Evolutionary conservation across 35 echinoderm and acorn worm species (phyloP), one percentile per base, ranked within the genome.

Genomic region (Ophioderma brevispina): DNA sequence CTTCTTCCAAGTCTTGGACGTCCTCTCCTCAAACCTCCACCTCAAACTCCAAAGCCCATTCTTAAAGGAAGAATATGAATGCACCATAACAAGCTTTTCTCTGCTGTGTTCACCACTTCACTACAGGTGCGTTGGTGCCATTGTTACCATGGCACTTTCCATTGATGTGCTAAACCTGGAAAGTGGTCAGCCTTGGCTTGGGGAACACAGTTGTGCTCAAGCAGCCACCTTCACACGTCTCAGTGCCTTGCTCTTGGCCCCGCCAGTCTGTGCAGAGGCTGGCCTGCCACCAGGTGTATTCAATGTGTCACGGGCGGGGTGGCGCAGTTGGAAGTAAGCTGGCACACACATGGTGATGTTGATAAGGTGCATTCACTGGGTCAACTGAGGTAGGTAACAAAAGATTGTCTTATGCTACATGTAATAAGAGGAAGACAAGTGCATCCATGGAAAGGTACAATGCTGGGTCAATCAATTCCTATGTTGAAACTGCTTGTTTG

Each of bases 361-460:
- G 97, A 99, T 89, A 99, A 99, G 80, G 94, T 99, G 97, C 90
- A n/a, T 99, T 99, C 34, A 99, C 97, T 38, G 97, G 97, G 1
- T 99, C 97, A 0, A 99, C 97, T 50, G 94, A 99, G 94, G 97
- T 95, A 63, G 56, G 30, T n/a, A n/a, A n/a, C n/a, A n/a, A n/a
- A n/a, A n/a, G n/a, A n/a, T n/a, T n/a, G n/a, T n/a, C n/a, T n/a
- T n/a, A n/a, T n/a, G n/a, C n/a, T n/a, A n/a, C n/a, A n/a, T n/a
- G n/a, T n/a, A n/a, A n/a, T n/a, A n/a, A n/a, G n/a, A n/a, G n/a
- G n/a, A n/a, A n/a, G n/a, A n/a, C n/a, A n/a, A n/a, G n/a, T n/a
- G n/a, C n/a, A n/a, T n/a, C n/a, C n/a, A n/a, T n/a, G n/a, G n/a
- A n/a, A n/a, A n/a, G n/a, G n/a, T n/a, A n/a, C n/a, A n/a, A n/a